Percentiles rank a stretch among this genome's conserved stretches.
Conservation (phyloP, 1,140 invertebrate genomes). For the Polypedilum pembai region DNA sequence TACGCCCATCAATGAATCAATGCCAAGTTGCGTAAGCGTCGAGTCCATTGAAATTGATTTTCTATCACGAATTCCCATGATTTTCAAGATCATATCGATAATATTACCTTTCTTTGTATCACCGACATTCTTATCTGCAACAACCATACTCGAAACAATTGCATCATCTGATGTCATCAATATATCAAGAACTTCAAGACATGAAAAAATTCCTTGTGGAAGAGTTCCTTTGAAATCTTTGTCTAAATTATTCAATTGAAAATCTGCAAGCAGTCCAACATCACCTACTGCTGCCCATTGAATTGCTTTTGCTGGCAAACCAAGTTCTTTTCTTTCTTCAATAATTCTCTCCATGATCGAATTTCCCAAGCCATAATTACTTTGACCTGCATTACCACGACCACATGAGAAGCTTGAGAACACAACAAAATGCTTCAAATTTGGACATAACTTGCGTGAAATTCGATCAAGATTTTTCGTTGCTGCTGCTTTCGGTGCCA, state of each 20-base stretch:
- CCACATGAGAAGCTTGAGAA: conserved; percentile 50
- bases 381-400: conserved; percentile 58
- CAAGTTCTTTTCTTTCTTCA: conserved; percentile 48
- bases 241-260: conserved; percentile 47
- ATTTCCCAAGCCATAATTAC: conserved; percentile 61
- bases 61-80: conserved; percentile 51
- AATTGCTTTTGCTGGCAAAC: conserved; percentile 44
- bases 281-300: conserved; percentile 48
- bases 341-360: conserved; percentile 58
- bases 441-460: conserved; percentile 46
- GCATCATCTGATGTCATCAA: conserved; percentile 58
- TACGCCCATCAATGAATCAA: conserved; percentile 87
- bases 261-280: conserved; percentile 55
- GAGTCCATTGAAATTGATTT: conserved; percentile 55
- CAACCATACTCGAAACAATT: conserved; percentile 71
- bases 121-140: conserved; percentile 60
- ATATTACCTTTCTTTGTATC: conserved; percentile 51
- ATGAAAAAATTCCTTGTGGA: conserved; percentile 34
- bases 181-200: conserved; percentile 36
- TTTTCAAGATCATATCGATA: conserved; percentile 56
- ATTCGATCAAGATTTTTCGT: conserved; percentile 46
- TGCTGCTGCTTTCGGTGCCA: conserved; percentile 45
- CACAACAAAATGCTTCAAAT: conserved; percentile 39
- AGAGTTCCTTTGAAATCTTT: conserved; percentile 54
- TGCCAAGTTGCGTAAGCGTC: conserved; percentile 70